Percentiles rank a stretch among this genome's conserved stretches.
Evolutionary conservation across 1,140 invertebrate genomes (phyloP).

Genomic region (Alviniconcha marisindica): DNA sequence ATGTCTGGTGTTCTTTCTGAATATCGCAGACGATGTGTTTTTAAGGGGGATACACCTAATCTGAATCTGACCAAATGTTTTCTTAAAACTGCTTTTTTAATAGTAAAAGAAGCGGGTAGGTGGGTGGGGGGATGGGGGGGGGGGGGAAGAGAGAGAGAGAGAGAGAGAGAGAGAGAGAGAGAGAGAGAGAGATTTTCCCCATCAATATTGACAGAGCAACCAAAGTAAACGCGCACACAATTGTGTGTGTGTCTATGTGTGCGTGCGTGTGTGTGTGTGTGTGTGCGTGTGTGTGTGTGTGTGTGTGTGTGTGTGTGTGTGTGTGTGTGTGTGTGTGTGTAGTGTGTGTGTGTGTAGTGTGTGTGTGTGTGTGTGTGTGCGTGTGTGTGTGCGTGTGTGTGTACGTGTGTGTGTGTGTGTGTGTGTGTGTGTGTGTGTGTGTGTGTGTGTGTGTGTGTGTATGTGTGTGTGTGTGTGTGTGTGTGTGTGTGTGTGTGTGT

Average conservation of each 20-base stretch:
- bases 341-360: neutral
- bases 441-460: constrained; percentile 3
- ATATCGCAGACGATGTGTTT: no score
- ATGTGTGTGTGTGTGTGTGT: constrained; percentile 16
- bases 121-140: no score
- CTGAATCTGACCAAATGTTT: no score
- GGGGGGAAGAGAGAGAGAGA: no score
- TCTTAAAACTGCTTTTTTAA: no score
- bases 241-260: neutral
- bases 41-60: no score
- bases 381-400: constrained; percentile 32
- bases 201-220: no score
- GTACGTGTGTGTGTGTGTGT: constrained; percentile 25
- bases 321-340: constrained; percentile 6
- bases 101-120: no score
- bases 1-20: no score
- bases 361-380: constrained; percentile 31
- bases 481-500: no score
- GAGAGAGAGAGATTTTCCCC: neutral
- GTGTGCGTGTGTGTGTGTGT: constrained; percentile 9
- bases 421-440: constrained; percentile 22
- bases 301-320: constrained; percentile 6
- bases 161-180: no score
- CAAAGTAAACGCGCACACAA: neutral
- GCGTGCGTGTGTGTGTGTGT: neutral